Evolutionary conservation across 2,797 vertebrate genomes (phyloP), one percentile per base, ranked within the genome.

Genomic region (Micropoecilia bifurca): DNA sequence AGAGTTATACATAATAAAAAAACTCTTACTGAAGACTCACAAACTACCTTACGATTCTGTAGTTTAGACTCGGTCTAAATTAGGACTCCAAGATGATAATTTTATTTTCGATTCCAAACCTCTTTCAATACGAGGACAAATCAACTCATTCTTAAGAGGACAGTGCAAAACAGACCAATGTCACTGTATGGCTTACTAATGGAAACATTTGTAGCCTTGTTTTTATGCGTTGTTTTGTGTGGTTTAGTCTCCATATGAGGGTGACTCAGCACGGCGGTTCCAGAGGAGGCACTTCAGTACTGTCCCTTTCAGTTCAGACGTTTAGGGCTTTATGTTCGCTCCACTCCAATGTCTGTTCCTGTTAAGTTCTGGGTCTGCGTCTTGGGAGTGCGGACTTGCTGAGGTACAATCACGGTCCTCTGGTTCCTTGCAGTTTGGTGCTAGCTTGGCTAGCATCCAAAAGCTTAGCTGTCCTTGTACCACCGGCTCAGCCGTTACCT

Each of bases 231-330:
- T 66, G 13, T 45, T 57, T 61, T 71, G 18, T 25, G 84, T 82
- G 85, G 81, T 47, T 80, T 80, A 39, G 76, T 75, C 79, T 87
- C 87, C 83, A 80, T 41, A 78, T 63, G 85, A 69, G 82, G 83
- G 76, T 75, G 83, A 84, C 82, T 85, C 81, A 73, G 81, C 87
- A 66, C 28, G 30, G 80, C 74, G 59, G 50, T 85, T 93, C 89
- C 92, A 91, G 88, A 91, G 81, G 93, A 95, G 94, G 94, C 94
- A 95, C 93, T 95, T 95, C 90, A 93, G 88, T 90, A 87, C 89
- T 28, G 74, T 80, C 89, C 85, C 80, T 22, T 72, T 73, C 85
- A 75, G 78, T 79, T 87, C 89, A 84, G 81, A 75, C 85, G 18
- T 76, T 55, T 85, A 18, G 59, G 69, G 61, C 46, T 72, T 48